Base-by-base conservation (phyloP, 2,888 invertebrate species). In the Polietes domitor region DNA sequence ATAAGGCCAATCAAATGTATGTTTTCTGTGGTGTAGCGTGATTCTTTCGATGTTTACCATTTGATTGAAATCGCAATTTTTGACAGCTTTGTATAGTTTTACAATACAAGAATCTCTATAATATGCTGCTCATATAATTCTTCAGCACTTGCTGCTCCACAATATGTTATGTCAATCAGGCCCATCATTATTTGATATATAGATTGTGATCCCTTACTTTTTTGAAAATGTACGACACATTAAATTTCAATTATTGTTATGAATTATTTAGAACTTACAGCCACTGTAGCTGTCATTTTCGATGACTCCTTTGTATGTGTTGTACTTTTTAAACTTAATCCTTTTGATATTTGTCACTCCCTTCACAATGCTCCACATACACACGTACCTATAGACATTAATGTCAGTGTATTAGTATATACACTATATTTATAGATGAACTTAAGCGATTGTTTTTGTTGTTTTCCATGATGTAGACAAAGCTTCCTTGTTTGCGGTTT, bases 401-500 rank as follows among this genome's bases (percentile, higher is more conserved):
- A 12, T n/a, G n/a, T n/a, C n/a, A n/a, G n/a, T 72, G 7, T 72
- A 9, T 28, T 21, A 15, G 47, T 71, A 26, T 72, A 32, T 10
- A 19, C 63, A 19, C 41, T n/a, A n/a, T 65, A 65, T 37, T 65
- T 65, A 24, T 17, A 43, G 77, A 82, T 65, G 47, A 24, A 71
- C 80, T 74, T 41, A 83, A 80, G 58, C 68, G 72, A 78, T 72
- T 80, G 65, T 50, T 28, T 58, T 72, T 65, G 63, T 80, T 71
- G 58, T 50, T 12, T 71, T 24, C 19, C 26, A 15, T 17, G 21
- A 58, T 41, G 77, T 58, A 4, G 70, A 80, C 74, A 83, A 83
- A 80, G 74, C 63, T 47, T 77, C 76, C 71, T 47, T 41, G 71
- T 73, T 77, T 80, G 83, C 37, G 83, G 83, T 77, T 83, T 71